Base-by-base conservation (phyloP, 2,797 vertebrate genomes). In the Cossypha polioptera region DNA sequence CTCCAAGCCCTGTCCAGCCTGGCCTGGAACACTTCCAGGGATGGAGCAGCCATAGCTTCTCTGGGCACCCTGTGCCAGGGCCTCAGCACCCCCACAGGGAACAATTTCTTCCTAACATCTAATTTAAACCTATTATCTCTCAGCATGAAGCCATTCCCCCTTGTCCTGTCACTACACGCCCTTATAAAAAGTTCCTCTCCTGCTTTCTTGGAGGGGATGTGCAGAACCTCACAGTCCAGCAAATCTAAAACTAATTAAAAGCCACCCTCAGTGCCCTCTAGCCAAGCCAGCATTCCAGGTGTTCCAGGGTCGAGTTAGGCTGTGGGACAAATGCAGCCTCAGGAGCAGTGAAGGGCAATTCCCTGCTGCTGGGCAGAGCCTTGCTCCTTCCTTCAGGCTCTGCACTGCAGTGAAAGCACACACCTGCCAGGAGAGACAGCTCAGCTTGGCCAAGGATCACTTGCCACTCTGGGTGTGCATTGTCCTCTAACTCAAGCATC, bases 221-320 rank as follows among this genome's bases (percentile, higher is more conserved):
- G 11, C 66, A 75, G 29, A n/a, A 83, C 15, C 45, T 54, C 58
- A 10, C 5, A 65, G 16, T 19, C 68, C 21, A 58, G 54, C 28
- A 90, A 50, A 61, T 13, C 38, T 35, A 18, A 63, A 65, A 33
- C 25, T 9, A 40, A 50, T 25, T 13, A 13, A 78, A 57, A 88
- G 38, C 13, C 11, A 26, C 15, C 29, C 22, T 43, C 13, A 5
- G 21, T 3, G 28, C 26, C 35, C 55, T 69, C 12, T 2, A 67
- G 35, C 25, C 62, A 54, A 75, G 50, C 3, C 53, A 65, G 36
- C 13, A n/a, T 18, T 38, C 24, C 59, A 74, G 54, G 38, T 45
- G 31, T 26, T 65, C 15, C 9, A 7, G 0, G 0, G 21, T 3
- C 9, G 42, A 11, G 38, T 5, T 26, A 62, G 29, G 26, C 1